Evolutionary conservation across 2,888 invertebrate genomes (phyloP).

Genomic region (Rutpela maculata): DNA sequence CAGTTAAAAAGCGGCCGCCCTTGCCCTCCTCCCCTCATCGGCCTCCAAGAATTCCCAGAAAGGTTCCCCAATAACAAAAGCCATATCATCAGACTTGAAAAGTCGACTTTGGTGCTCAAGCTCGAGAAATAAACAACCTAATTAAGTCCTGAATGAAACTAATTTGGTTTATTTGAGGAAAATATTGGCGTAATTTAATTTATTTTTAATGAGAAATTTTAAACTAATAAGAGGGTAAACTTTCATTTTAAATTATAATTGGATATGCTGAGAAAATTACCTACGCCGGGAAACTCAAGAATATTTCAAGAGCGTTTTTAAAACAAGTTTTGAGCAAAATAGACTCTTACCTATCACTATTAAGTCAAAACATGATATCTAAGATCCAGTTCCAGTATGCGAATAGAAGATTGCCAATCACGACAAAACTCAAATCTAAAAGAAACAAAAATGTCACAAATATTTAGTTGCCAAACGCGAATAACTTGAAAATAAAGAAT

Average conservation of each 20-base stretch:
- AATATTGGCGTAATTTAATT: conserved; percentile 52
- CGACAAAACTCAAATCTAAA: too few relatives aligned
- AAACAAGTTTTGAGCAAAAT: background rate
- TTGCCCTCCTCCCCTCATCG: conserved; percentile 40
- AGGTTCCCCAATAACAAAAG: conserved; percentile 53
- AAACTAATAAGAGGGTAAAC: conserved; percentile 44
- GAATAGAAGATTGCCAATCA: too few relatives aligned
- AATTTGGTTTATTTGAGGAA: conserved; percentile 50
- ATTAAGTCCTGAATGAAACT: conserved; percentile 54
- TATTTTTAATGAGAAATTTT: conserved; percentile 49
- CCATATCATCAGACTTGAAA: conserved; percentile 52
- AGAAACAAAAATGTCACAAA: too few relatives aligned
- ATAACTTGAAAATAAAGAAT: too few relatives aligned
- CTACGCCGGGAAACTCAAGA: background rate
- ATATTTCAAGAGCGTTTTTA: conserved; percentile 2
- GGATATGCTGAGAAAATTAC: conserved; percentile 48
- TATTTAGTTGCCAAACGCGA: too few relatives aligned
- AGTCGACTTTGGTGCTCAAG: conserved; percentile 50
- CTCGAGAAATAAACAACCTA: conserved; percentile 53
- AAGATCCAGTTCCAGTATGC: too few relatives aligned
- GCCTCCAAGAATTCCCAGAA: conserved; percentile 35
- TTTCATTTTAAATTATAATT: conserved; percentile 48
- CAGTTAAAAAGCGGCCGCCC: conserved; percentile 68
- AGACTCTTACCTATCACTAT: background rate
- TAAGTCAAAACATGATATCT: too few relatives aligned